Evolutionary conservation across 2,797 vertebrate species (phyloP).

Genomic region (Nothura maculosa): DNA sequence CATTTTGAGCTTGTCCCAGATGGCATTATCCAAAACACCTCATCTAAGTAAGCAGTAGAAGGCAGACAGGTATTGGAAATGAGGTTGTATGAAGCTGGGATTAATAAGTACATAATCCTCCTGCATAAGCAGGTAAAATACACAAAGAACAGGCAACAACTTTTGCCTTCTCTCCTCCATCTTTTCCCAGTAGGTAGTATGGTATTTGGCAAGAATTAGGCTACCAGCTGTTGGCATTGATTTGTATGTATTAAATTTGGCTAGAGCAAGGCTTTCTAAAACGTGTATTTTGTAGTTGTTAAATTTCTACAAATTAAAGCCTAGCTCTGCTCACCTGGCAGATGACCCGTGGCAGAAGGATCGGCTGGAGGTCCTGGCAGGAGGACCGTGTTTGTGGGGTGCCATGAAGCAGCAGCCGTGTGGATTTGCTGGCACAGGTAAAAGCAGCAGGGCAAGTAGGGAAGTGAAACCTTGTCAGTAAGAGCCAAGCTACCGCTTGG

Average conservation of each 20-base stretch:
- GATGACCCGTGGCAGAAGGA: not conserved
- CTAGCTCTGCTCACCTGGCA: not conserved
- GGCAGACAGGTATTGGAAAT: not conserved
- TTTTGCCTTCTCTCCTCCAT: not conserved
- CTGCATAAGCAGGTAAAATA: not conserved
- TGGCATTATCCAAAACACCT: not conserved
- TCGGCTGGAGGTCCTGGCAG: not conserved
- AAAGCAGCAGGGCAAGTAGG: not conserved
- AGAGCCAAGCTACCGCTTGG: not conserved
- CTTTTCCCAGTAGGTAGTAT: accelerated
- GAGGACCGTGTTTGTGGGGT: accelerated
- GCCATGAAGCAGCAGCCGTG: accelerated
- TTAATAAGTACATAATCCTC: not conserved
- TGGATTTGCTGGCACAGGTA: not conserved
- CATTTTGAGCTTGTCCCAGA: not conserved
- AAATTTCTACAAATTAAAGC: not conserved
- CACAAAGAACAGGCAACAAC: not conserved
- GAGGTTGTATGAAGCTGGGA: not conserved
- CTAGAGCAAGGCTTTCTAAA: not conserved
- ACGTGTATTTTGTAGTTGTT: not conserved
- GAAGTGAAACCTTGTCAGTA: not conserved
- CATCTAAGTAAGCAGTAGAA: not conserved
- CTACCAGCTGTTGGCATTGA: not conserved
- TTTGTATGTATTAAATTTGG: not conserved
- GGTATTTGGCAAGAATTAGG: not conserved